Evolutionary conservation across 2,888 invertebrate species (phyloP).

Genomic region (Ditylenchus weischeri): DNA sequence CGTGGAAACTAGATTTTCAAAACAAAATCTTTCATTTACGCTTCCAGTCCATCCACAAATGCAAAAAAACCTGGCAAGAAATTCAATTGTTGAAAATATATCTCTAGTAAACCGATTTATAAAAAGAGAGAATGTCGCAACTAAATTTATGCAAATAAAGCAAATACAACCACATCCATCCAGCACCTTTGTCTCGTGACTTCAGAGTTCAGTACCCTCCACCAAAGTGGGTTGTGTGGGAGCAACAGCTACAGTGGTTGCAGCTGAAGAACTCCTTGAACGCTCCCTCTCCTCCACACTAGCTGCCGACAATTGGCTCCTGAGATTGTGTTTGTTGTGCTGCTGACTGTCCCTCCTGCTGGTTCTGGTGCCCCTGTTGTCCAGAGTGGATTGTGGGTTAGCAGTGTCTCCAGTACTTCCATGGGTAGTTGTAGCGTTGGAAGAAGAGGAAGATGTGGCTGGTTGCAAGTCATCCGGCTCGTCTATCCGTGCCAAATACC

Average conservation of each 20-base stretch:
- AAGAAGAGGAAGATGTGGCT: background rate
- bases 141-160: no score
- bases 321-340: background rate
- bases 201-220: background rate
- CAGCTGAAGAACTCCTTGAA: background rate
- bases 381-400: background rate
- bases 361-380: background rate
- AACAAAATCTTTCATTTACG: no score
- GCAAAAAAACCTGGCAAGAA: no score
- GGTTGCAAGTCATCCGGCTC: constrained; percentile 30
- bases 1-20: no score
- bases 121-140: no score
- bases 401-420: constrained; percentile 4
- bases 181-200: no score
- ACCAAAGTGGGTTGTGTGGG: background rate
- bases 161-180: no score
- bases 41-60: no score
- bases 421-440: background rate
- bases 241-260: constrained; percentile 6
- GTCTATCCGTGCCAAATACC: constrained; percentile 63
- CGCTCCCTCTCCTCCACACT: background rate
- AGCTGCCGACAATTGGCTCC: background rate
- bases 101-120: no score
- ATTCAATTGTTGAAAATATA: no score
- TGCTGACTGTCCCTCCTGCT: constrained; percentile 1